Percentiles rank a stretch among this genome's conserved stretches.
These are phyloP conservation scores for Drosophila rubida DNA, from an alignment of 2,888 invertebrate genomes.

Conservation along the genomic window DNA sequence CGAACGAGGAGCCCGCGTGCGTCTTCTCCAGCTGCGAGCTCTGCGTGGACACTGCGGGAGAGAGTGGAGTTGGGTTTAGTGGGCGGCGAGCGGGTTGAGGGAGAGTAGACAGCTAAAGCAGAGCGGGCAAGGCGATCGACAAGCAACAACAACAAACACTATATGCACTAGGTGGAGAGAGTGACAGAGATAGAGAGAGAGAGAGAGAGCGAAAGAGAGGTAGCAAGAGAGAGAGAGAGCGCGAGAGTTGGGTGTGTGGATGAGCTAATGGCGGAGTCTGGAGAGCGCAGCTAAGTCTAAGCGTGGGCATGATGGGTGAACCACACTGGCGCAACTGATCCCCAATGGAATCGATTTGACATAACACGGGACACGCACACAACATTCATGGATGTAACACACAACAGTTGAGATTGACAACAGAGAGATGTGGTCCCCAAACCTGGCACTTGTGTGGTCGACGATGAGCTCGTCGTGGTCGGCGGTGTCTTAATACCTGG, in stretches of 20 bases:
- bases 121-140: slow-evolving; percentile 81
- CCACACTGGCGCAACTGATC: slow-evolving; percentile 26
- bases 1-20: slow-evolving; percentile 93
- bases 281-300: slow-evolving; percentile 33
- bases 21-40: slow-evolving; percentile 86
- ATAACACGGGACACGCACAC: slow-evolving; percentile 29
- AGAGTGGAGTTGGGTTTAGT: too few relatives aligned
- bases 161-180: not conserved
- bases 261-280: slow-evolving; percentile 50
- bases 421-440: slow-evolving; percentile 77
- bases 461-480: slow-evolving; percentile 85
- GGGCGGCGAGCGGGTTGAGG: too few relatives aligned
- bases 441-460: slow-evolving; percentile 85
- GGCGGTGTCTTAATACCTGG: slow-evolving; percentile 86
- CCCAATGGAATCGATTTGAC: not conserved
- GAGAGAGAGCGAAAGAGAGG: too few relatives aligned
- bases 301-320: slow-evolving; percentile 28
- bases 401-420: slow-evolving; percentile 31
- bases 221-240: slow-evolving; percentile 36
- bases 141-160: slow-evolving; percentile 84
- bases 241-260: slow-evolving; percentile 59
- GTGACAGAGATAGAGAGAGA: not conserved
- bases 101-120: slow-evolving; percentile 64
- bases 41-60: slow-evolving; percentile 83
- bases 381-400: slow-evolving; percentile 49